Conservation (phyloP, 1,140 invertebrate genomes). For the Solen grandis region DNA sequence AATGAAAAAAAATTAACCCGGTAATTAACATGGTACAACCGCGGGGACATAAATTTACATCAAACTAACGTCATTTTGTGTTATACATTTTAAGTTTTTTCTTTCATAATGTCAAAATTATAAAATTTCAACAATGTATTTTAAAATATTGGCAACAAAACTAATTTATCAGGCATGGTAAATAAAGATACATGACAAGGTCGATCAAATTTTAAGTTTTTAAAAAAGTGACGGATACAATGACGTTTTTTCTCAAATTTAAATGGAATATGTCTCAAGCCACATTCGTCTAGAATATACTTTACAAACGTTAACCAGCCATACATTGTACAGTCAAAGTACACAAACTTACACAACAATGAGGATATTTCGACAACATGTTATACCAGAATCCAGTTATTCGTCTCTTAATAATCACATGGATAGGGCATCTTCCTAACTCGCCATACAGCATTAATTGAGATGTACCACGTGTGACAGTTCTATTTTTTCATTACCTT, state of each 20-base stretch:
- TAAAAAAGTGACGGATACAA: conserved; percentile 22
- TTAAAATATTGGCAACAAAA: neutral
- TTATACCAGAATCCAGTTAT: too few relatives aligned
- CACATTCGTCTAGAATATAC: too few relatives aligned
- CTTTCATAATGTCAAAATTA: conserved; percentile 14
- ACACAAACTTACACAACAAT: too few relatives aligned
- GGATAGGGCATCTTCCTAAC: too few relatives aligned
- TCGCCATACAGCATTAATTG: too few relatives aligned
- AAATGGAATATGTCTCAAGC: conserved; percentile 31
- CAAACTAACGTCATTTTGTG: conserved; percentile 11
- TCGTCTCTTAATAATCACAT: too few relatives aligned
- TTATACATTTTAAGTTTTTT: conserved; percentile 7
- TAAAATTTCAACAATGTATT: conserved; percentile 24
- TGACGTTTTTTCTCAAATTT: conserved; percentile 23
- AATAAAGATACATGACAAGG: conserved; percentile 23
- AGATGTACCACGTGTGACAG: too few relatives aligned
- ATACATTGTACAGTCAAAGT: too few relatives aligned
- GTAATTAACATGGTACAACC: conserved; percentile 24
- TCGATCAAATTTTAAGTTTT: conserved; percentile 12
- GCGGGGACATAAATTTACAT: conserved; percentile 16
- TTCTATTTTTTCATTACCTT: too few relatives aligned
- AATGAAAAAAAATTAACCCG: conserved; percentile 15
- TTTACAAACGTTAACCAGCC: too few relatives aligned
- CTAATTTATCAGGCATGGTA: conserved; percentile 23
- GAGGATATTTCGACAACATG: too few relatives aligned